Percentiles rank a stretch among this genome's conserved stretches.
Conservation (phyloP, 1,140 invertebrate species). For the Calliopsis andreniformis region DNA sequence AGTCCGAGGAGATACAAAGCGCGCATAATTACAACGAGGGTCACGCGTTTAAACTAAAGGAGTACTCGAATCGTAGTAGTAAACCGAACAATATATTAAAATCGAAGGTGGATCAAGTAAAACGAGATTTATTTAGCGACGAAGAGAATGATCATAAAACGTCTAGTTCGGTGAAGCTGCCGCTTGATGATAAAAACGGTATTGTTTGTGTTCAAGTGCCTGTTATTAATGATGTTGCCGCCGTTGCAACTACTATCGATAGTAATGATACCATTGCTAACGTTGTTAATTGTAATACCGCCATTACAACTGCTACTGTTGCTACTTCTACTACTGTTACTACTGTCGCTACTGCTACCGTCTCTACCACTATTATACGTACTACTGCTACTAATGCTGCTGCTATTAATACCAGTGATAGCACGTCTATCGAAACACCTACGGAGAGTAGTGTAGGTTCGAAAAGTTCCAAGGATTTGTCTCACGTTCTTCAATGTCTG, state of each 20-base stretch:
- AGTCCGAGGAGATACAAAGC: not conserved
- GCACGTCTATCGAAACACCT: not conserved
- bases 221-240: not conserved
- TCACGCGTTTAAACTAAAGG: not conserved
- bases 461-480: slow-evolving; percentile 59
- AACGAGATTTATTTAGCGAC: slow-evolving; percentile 78
- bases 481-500: slow-evolving; percentile 74
- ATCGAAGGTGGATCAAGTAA: slow-evolving; percentile 74
- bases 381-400: too few relatives aligned
- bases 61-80: slow-evolving; percentile 1
- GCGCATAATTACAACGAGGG: not conserved
- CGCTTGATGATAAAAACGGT: slow-evolving; percentile 27
- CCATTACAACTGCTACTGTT: too few relatives aligned
- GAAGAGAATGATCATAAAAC: slow-evolving; percentile 73
- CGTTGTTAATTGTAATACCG: too few relatives aligned
- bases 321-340: too few relatives aligned
- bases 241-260: too few relatives aligned
- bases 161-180: slow-evolving; percentile 43
- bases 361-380: too few relatives aligned
- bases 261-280: too few relatives aligned
- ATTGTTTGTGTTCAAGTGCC: not conserved
- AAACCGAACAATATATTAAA: slow-evolving; percentile 60
- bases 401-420: too few relatives aligned
- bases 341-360: too few relatives aligned
- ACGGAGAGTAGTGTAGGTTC: not conserved